These are phyloP conservation scores for Orbicella faveolata DNA, from an alignment of 64 coral and sea anemone genomes.

Conservation along the genomic window DNA sequence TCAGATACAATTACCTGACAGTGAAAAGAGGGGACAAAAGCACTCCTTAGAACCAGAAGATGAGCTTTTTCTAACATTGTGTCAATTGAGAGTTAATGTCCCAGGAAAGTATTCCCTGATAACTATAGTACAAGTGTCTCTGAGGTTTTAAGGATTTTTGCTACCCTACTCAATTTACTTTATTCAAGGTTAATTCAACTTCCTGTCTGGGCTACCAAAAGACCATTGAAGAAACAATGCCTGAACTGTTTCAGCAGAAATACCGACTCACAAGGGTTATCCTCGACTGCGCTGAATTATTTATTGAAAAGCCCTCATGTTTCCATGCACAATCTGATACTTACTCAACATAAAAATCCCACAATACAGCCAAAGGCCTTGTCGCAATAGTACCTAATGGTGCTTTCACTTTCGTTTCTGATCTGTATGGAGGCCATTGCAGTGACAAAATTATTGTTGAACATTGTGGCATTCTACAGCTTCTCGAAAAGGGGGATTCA, in stretches of 20 bases:
- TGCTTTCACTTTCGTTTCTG: constrained; percentile 58
- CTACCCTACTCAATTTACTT: constrained; percentile 58
- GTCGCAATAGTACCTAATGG: constrained; percentile 58
- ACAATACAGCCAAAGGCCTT: constrained; percentile 66
- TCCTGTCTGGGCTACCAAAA: constrained; percentile 65
- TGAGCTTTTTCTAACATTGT: constrained; percentile 51
- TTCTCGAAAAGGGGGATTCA: constrained; percentile 54
- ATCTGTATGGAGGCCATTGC: constrained; percentile 30
- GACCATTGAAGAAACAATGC: constrained; percentile 68
- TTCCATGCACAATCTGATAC: constrained; percentile 57
- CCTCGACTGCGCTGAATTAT: constrained; percentile 62
- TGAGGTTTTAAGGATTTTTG: constrained; percentile 43
- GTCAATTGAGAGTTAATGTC: constrained; percentile 58
- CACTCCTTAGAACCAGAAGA: constrained; percentile 15
- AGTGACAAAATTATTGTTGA: constrained; percentile 49
- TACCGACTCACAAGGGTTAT: constrained; percentile 59
- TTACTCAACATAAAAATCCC: constrained; percentile 46
- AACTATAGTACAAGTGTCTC: constrained; percentile 50
- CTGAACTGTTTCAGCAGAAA: constrained; percentile 34
- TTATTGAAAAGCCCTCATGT: constrained; percentile 60
- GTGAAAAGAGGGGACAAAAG: constrained; percentile 50
- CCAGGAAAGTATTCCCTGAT: constrained; percentile 58
- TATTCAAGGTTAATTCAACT: constrained; percentile 57
- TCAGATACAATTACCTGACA: constrained; percentile 31
- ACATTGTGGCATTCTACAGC: constrained; percentile 44